A percentile compares a stretch with the other conserved stretches of the same genome.
phyloP scores from a whole-genome alignment of 2,888 invertebrate genomes.

The Nomada flava region DNA sequence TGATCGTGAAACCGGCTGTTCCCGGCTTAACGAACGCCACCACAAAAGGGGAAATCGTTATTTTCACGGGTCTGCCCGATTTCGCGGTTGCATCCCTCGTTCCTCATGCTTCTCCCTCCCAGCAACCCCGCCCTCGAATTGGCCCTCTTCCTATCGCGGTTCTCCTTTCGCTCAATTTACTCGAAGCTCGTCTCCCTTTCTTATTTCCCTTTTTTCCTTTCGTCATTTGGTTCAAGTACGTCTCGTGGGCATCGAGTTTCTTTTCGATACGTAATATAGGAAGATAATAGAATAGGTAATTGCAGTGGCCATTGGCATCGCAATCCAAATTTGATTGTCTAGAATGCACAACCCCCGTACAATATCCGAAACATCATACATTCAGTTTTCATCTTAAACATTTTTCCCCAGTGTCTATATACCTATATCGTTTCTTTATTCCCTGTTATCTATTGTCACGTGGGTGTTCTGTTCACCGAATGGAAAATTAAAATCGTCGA shows the following conservation, averaged over 20 bases:
- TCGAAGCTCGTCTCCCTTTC: slow-evolving; percentile 2
- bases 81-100: slow-evolving; percentile 78
- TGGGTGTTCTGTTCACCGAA: too few relatives aligned
- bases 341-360: too few relatives aligned
- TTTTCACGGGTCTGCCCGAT: slow-evolving; percentile 80
- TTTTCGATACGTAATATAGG: slow-evolving; percentile 30
- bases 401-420: too few relatives aligned
- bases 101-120: slow-evolving; percentile 46
- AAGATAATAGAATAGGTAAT: not conserved
- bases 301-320: too few relatives aligned
- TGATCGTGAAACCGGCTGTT: slow-evolving; percentile 62
- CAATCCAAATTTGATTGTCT: too few relatives aligned
- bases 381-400: too few relatives aligned
- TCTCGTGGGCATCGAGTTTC: slow-evolving; percentile 8
- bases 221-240: not conserved
- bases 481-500: too few relatives aligned
- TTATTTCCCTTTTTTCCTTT: slow-evolving; percentile 7
- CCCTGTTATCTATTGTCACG: too few relatives aligned
- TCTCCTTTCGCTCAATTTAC: slow-evolving; percentile 43
- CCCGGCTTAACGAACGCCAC: slow-evolving; percentile 72
- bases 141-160: slow-evolving; percentile 31
- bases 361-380: too few relatives aligned
- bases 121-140: slow-evolving; percentile 59
- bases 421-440: too few relatives aligned
- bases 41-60: slow-evolving; percentile 80